phyloP scores from a whole-genome alignment of 2,797 vertebrate species.

The Crax fasciolata region DNA sequence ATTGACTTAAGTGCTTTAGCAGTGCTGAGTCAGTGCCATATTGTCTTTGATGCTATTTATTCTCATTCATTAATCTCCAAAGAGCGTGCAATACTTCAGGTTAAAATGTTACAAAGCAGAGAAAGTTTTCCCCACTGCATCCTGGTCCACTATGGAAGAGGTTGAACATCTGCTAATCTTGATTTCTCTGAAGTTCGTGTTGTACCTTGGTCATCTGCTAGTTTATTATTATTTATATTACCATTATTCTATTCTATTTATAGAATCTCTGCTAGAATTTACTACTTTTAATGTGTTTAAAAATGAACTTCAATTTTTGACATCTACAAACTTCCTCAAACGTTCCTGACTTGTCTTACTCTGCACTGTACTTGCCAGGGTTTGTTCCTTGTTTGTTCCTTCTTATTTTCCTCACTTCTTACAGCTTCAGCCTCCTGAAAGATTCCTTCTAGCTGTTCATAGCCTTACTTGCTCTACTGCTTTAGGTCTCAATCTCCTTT shows the following conservation, averaged over 20 bases:
- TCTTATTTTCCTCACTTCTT: not conserved
- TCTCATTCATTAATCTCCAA: not conserved
- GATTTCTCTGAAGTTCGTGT: not conserved
- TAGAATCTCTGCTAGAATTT: not conserved
- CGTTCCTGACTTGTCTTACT: not conserved
- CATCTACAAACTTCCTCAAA: not conserved
- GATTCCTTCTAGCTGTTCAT: not conserved
- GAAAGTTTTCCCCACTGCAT: not conserved
- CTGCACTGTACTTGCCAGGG: not conserved
- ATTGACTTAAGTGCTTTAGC: not conserved
- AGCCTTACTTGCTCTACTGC: not conserved
- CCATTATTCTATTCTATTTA: not conserved
- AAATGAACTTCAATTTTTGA: not conserved
- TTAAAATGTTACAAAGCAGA: not conserved
- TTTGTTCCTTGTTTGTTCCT: not conserved
- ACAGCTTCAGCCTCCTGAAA: not conserved
- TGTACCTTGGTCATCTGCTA: not conserved
- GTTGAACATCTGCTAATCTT: not conserved
- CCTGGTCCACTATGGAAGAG: no score
- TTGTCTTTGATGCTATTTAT: not conserved
- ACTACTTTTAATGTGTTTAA: not conserved
- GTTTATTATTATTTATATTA: not conserved
- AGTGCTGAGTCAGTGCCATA: not conserved
- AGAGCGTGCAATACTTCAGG: not conserved
- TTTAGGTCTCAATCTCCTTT: not conserved